These are phyloP conservation scores for Apeltes quadracus DNA, from an alignment of 2,113 vertebrate species.

Conservation along the genomic window DNA sequence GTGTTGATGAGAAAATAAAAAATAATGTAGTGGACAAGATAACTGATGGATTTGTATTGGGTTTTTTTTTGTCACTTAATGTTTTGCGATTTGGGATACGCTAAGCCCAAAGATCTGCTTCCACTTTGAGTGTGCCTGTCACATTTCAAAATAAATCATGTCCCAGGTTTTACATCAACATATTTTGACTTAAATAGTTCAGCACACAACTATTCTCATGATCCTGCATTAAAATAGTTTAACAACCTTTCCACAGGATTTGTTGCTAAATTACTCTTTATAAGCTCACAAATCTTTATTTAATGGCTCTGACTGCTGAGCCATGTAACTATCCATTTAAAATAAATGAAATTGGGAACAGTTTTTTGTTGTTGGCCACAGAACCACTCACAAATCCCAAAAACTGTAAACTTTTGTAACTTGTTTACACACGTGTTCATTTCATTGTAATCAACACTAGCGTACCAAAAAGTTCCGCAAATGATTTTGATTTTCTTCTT, in stretches of 20 bases:
- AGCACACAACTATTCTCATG: background rate
- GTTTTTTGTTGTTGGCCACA: background rate
- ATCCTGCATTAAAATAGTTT: background rate
- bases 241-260: background rate
- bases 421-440: too few species aligned
- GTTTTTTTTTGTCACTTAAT: too few species aligned
- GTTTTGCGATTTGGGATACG: slow-evolving; percentile 7
- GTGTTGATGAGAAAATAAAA: background rate
- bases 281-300: slow-evolving; percentile 3
- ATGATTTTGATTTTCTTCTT: background rate
- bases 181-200: background rate
- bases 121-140: slow-evolving; percentile 6
- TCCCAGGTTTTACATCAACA: background rate
- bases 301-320: background rate
- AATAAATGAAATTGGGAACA: background rate
- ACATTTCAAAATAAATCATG: slow-evolving; percentile 6
- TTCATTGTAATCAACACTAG: background rate
- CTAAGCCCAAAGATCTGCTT: background rate
- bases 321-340: background rate
- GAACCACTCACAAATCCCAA: too few species aligned
- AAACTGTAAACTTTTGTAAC: too few species aligned
- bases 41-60: background rate
- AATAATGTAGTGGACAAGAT: background rate
- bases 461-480: background rate
- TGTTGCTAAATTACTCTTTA: background rate